phyloP scores from a whole-genome alignment of 2,113 vertebrate genomes.

The Dendrocopos noguchii region DNA sequence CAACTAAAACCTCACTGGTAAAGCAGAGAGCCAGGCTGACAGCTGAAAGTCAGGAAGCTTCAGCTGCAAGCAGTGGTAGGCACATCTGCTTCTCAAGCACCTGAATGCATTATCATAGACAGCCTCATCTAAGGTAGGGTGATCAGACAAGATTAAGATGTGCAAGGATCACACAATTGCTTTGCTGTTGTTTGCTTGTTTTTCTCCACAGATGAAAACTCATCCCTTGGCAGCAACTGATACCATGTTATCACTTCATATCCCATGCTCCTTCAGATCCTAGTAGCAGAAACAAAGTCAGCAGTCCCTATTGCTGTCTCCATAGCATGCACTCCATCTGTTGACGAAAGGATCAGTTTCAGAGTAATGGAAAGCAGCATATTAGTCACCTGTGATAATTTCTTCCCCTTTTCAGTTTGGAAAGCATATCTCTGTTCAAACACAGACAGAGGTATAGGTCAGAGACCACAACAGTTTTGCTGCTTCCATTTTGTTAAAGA shows the following conservation, averaged over 20 bases:
- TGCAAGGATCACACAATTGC: not conserved
- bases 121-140: not conserved
- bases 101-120: not conserved
- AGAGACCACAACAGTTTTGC: not conserved
- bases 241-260: not conserved
- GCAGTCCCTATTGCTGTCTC: not conserved
- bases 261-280: not conserved
- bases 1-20: not conserved
- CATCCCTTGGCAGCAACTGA: not conserved
- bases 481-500: not conserved
- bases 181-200: not conserved
- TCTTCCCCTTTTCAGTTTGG: not conserved
- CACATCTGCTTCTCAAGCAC: not conserved
- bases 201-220: not conserved
- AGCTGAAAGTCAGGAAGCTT: not conserved
- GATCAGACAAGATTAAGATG: not conserved
- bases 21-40: not conserved
- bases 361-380: not conserved
- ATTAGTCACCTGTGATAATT: rapidly evolving
- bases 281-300: not conserved
- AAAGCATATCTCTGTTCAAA: not conserved
- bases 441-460: not conserved
- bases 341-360: not conserved
- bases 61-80: not conserved
- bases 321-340: not conserved